Percentiles rank a stretch among this genome's conserved stretches.
Evolutionary conservation across 35 echinoderm and acorn worm species (phyloP).

Genomic region (Lytechinus pictus): DNA sequence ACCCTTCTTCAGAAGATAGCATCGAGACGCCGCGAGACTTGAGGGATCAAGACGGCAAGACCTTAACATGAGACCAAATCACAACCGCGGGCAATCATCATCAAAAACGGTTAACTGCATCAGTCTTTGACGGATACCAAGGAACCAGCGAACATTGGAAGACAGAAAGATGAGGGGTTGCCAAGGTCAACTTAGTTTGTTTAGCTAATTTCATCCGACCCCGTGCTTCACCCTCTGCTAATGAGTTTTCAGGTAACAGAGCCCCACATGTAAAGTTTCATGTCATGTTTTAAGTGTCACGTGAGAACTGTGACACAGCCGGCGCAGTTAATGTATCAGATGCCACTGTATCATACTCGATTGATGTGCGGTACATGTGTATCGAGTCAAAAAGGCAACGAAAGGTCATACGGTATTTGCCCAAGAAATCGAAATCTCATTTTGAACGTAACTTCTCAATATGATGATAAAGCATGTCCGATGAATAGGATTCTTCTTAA

Average conservation of each 20-base stretch:
- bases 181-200: constrained; percentile 8
- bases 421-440: neutral
- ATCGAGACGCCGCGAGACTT: neutral
- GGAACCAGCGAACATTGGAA: neutral
- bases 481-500: neutral
- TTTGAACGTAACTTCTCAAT: neutral
- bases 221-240: neutral
- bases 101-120: neutral
- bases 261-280: constrained; percentile 1
- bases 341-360: neutral
- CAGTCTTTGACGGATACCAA: neutral
- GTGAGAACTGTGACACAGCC: neutral
- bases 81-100: constrained; percentile 38
- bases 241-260: constrained; percentile 20
- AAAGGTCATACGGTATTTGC: neutral
- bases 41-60: neutral
- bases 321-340: neutral
- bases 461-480: neutral
- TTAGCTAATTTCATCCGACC: constrained; percentile 1
- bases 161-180: neutral
- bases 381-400: neutral
- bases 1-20: constrained; percentile 25
- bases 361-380: neutral
- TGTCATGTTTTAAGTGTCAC: constrained; percentile 15
- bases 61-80: neutral